These are phyloP conservation scores for Fopius arisanus DNA, from an alignment of 1,140 invertebrate genomes.

Conservation along the genomic window DNA sequence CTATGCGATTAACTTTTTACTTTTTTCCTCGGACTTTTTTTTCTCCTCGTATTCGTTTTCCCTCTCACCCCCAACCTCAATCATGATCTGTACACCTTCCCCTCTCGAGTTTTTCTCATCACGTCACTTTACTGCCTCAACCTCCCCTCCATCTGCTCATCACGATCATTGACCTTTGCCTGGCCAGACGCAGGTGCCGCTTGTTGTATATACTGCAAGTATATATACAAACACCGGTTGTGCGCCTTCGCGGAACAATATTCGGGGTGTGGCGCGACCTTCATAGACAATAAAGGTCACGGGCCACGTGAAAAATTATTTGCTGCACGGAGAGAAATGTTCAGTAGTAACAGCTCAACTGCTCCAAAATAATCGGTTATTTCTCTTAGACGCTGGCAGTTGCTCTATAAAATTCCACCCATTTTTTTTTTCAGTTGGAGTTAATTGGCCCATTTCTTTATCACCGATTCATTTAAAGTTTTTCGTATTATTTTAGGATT, in stretches of 20 bases:
- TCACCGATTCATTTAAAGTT: too few species aligned
- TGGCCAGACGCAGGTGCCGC: conserved; percentile 13
- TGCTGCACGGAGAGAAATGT: neutral
- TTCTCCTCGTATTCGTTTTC: conserved; percentile 1
- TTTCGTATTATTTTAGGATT: too few species aligned
- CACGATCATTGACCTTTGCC: conserved; percentile 25
- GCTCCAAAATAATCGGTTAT: too few species aligned
- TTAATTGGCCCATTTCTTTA: too few species aligned
- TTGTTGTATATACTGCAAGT: neutral
- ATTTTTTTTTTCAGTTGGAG: too few species aligned
- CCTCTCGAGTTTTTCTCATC: neutral
- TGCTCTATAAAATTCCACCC: too few species aligned
- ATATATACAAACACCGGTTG: conserved; percentile 2
- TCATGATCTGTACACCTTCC: neutral
- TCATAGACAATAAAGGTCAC: conserved; percentile 37
- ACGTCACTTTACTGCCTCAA: neutral
- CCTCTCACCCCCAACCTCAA: neutral
- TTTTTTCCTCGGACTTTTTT: neutral
- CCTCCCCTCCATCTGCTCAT: neutral
- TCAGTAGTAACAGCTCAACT: too few species aligned
- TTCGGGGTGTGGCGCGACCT: conserved; percentile 37
- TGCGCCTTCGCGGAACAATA: conserved; percentile 28
- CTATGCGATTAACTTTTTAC: conserved; percentile 11
- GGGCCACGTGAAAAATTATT: conserved; percentile 17
- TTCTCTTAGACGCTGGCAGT: too few species aligned